phyloP scores from a whole-genome alignment of 2,797 vertebrate species.

The Acanthurus lineatus region DNA sequence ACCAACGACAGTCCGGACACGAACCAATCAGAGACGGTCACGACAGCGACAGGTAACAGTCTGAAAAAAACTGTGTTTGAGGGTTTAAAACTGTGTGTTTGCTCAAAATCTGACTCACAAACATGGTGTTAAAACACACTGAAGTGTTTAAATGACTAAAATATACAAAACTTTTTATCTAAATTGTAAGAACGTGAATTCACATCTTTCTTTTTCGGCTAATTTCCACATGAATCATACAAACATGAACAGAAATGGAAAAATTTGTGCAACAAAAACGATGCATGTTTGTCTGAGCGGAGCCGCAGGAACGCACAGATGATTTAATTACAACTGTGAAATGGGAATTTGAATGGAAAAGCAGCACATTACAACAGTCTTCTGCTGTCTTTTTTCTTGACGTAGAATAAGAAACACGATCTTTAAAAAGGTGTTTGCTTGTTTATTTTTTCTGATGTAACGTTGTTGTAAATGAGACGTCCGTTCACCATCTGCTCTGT shows the following conservation, averaged over 20 bases:
- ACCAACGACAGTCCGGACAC: constrained; percentile 69
- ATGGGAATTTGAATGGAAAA: constrained; percentile 1
- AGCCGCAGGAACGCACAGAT: constrained; percentile 7
- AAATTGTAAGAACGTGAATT: too few relatives aligned
- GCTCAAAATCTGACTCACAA: too few relatives aligned
- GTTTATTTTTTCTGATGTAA: neutral
- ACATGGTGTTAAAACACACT: too few relatives aligned
- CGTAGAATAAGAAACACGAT: neutral
- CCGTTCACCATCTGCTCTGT: constrained; percentile 20
- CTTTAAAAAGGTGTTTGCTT: neutral
- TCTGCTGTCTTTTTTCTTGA: neutral
- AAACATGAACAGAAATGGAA: too few relatives aligned
- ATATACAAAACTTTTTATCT: too few relatives aligned
- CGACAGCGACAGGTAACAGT: constrained; percentile 75
- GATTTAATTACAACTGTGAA: constrained; percentile 35
- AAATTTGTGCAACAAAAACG: neutral
- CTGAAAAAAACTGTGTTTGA: neutral
- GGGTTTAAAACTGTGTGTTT: neutral
- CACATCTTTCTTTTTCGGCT: too few relatives aligned
- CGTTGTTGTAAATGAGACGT: neutral
- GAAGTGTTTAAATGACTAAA: too few relatives aligned
- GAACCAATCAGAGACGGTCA: constrained; percentile 73
- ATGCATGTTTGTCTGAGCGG: neutral
- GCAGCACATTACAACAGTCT: neutral
- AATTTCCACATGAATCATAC: too few relatives aligned